These are phyloP conservation scores for Cervus canadensis DNA, from an alignment of 2,113 vertebrate species.

Conservation along the genomic window DNA sequence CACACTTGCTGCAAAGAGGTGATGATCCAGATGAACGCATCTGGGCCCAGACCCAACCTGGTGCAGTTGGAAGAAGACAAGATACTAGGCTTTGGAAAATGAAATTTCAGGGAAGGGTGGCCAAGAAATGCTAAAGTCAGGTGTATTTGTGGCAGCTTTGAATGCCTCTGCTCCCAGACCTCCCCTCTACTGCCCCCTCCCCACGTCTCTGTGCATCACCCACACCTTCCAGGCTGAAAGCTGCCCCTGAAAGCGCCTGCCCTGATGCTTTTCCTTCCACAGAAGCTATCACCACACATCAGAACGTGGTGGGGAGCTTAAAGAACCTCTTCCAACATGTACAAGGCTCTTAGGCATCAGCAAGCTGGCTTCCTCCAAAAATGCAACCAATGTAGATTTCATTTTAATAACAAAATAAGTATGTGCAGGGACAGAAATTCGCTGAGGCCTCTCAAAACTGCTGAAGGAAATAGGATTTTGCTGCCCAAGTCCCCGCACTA, in stretches of 20 bases:
- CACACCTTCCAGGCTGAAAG: background rate
- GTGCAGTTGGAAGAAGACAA: background rate
- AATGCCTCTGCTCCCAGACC: background rate
- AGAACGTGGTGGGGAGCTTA: background rate
- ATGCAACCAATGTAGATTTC: conserved; percentile 32
- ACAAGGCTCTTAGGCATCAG: background rate
- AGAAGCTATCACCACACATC: background rate
- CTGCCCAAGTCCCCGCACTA: background rate
- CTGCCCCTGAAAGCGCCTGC: background rate
- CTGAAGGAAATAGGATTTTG: conserved; percentile 54
- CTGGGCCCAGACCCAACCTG: background rate
- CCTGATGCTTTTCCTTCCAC: background rate
- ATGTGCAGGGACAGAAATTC: conserved; percentile 21
- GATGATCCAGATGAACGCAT: background rate
- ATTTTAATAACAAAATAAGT: conserved; percentile 65
- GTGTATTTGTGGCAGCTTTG: background rate
- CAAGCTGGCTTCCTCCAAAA: conserved; percentile 17
- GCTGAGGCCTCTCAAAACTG: conserved; percentile 22
- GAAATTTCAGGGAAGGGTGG: conserved; percentile 1
- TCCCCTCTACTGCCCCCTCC: fast-evolving
- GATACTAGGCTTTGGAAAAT: background rate
- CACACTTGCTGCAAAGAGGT: background rate
- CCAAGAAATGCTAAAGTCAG: background rate
- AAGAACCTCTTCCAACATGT: background rate
- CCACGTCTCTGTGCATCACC: background rate